phyloP scores from a whole-genome alignment of 2,797 vertebrate species.

The Podarcis siculus region DNA sequence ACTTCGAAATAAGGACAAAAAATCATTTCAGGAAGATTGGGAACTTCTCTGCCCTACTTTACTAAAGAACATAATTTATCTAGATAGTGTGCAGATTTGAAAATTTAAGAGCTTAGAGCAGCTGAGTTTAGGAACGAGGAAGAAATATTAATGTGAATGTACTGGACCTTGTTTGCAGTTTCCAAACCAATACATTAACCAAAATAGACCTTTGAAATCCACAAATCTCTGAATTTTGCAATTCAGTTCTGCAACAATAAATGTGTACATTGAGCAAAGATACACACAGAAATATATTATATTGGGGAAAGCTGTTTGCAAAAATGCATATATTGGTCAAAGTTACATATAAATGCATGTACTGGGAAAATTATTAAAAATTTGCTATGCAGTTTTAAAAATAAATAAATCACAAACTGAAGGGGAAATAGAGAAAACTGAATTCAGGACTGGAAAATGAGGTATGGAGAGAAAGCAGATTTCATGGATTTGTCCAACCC shows the following conservation, averaged over 20 bases:
- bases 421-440: too few species aligned
- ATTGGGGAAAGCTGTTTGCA: neutral
- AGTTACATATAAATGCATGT: neutral
- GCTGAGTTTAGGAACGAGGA: neutral
- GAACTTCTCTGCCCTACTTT: too few species aligned
- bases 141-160: neutral
- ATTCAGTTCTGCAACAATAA: neutral
- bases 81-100: too few species aligned
- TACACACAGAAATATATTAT: neutral
- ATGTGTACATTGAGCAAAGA: neutral
- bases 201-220: neutral
- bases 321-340: neutral
- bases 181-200: neutral
- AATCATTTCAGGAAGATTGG: too few species aligned
- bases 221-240: neutral
- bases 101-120: too few species aligned
- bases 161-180: neutral
- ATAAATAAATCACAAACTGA: neutral
- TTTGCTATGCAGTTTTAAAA: neutral
- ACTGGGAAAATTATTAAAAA: neutral
- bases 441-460: too few species aligned
- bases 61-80: too few species aligned
- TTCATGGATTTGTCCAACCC: too few species aligned
- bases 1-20: too few species aligned
- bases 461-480: too few species aligned